phyloP scores from a whole-genome alignment of 2,888 invertebrate species.

The Elysia crispata region DNA sequence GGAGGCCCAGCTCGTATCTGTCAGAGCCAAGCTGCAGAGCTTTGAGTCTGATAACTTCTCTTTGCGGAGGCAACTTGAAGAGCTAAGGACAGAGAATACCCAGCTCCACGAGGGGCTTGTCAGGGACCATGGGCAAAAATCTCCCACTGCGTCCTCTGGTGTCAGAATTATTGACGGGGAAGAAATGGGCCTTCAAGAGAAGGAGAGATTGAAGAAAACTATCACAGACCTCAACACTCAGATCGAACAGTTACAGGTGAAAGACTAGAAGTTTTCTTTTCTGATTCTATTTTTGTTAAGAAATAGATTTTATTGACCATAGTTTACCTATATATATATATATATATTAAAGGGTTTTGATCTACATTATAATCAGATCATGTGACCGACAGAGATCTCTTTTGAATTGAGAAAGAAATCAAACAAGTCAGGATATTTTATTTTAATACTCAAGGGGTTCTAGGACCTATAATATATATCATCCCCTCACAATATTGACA shows the following conservation, averaged over 20 bases:
- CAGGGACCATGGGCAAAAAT: neutral
- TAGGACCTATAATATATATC: too few species aligned
- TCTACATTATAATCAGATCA: too few species aligned
- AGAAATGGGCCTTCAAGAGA: slow-evolving; percentile 56
- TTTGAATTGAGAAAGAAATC: too few species aligned
- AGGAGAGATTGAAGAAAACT: slow-evolving; percentile 59
- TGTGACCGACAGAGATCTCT: too few species aligned
- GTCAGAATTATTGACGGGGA: neutral
- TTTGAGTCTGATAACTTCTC: slow-evolving; percentile 64
- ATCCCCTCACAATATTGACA: too few species aligned
- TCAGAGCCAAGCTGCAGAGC: slow-evolving; percentile 60
- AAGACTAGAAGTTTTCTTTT: too few species aligned
- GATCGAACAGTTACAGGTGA: slow-evolving; percentile 57
- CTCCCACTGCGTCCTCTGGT: neutral
- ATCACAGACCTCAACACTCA: slow-evolving; percentile 62
- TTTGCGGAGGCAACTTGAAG: slow-evolving; percentile 65
- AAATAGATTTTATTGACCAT: too few species aligned
- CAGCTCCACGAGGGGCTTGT: slow-evolving; percentile 60
- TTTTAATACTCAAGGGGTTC: too few species aligned
- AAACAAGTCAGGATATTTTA: too few species aligned
- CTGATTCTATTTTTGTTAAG: too few species aligned
- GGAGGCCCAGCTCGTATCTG: slow-evolving; percentile 59
- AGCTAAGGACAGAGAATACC: slow-evolving; percentile 63
- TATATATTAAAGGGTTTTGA: too few species aligned
- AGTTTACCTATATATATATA: too few species aligned